These are phyloP conservation scores for Seriola rivoliana DNA, from an alignment of 2,113 vertebrate genomes.

Conservation along the genomic window DNA sequence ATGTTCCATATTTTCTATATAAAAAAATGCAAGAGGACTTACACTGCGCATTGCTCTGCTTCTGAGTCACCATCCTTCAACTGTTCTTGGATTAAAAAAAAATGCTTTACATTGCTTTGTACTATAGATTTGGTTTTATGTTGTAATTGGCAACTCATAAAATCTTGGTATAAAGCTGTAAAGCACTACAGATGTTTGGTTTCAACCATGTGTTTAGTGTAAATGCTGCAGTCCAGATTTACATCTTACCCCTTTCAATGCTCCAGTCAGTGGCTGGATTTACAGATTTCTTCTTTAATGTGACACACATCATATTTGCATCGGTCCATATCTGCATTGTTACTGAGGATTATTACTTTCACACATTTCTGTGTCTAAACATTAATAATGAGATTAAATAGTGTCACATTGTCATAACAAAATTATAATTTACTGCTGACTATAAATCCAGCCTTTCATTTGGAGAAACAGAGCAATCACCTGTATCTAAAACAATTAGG, in stretches of 20 bases:
- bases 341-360: background rate
- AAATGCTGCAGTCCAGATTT: background rate
- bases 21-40: background rate
- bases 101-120: background rate
- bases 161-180: background rate
- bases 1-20: background rate
- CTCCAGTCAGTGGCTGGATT: constrained; percentile 31
- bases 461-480: constrained; percentile 38
- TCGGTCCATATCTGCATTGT: background rate
- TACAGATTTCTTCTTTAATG: constrained; percentile 15
- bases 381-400: background rate
- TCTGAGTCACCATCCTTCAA: background rate
- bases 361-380: background rate
- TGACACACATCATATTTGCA: constrained; percentile 9
- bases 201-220: background rate
- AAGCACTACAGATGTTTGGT: background rate
- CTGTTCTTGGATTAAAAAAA: background rate
- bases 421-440: background rate
- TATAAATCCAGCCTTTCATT: constrained; percentile 47
- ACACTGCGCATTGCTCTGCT: constrained; percentile 55
- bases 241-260: background rate
- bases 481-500: constrained; percentile 43
- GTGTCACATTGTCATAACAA: constrained; percentile 15
- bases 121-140: background rate
- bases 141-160: background rate